Evolutionary conservation across 2,797 vertebrate species (phyloP).

Genomic region (Saguinus oedipus): DNA sequence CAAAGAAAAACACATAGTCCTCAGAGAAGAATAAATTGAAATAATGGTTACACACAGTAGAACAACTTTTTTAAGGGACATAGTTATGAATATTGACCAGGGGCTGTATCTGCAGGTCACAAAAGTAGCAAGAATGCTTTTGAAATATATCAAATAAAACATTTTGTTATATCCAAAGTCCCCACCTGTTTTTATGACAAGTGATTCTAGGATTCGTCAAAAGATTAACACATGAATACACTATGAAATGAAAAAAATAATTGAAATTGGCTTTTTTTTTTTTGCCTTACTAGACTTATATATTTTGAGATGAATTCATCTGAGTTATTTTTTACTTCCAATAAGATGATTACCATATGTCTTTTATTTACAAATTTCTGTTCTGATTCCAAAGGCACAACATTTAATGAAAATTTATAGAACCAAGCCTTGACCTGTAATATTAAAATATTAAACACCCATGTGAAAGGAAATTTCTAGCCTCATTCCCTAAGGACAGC

Average conservation of each 20-base stretch:
- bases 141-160: neutral
- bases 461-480: conserved; percentile 24
- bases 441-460: conserved; percentile 52
- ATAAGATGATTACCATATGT: neutral
- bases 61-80: neutral
- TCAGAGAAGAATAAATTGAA: neutral
- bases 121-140: neutral
- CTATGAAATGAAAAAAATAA: neutral
- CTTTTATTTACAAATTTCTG: conserved; percentile 23
- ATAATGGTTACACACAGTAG: neutral
- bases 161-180: neutral
- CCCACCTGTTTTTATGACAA: neutral
- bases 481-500: neutral
- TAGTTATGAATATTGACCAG: neutral
- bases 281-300: neutral
- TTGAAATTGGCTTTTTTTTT: neutral
- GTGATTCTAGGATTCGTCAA: neutral
- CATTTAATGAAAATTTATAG: conserved; percentile 42
- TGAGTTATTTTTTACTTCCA: conserved; percentile 29
- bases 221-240: neutral
- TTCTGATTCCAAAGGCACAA: conserved; percentile 10
- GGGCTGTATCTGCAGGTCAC: neutral
- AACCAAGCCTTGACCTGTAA: neutral
- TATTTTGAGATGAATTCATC: neutral
- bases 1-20: neutral